Percentiles rank a stretch among this genome's conserved stretches.
Evolutionary conservation across 2,797 vertebrate species (phyloP).

Genomic region (Chelidonichthys spinosus): DNA sequence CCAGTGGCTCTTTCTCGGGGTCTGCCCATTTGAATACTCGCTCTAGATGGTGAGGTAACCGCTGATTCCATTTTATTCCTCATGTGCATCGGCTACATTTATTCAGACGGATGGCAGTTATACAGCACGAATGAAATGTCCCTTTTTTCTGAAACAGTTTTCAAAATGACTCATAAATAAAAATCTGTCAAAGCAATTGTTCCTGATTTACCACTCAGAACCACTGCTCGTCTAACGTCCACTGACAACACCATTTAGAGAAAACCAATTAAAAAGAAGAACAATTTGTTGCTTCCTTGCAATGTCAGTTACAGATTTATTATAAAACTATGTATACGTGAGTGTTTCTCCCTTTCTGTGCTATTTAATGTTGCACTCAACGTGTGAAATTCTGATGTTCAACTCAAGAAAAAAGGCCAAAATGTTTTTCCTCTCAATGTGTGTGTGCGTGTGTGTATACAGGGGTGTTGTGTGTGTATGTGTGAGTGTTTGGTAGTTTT

Average conservation of each 20-base stretch:
- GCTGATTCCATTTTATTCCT: constrained; percentile 17
- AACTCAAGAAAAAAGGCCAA: constrained; percentile 14
- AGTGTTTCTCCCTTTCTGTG: not conserved
- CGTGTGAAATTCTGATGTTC: constrained; percentile 16
- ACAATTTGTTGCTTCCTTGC: not conserved
- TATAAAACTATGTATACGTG: not conserved
- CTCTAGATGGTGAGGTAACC: constrained; percentile 51
- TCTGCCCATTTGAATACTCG: constrained; percentile 58
- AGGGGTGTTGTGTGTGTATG: constrained; percentile 1
- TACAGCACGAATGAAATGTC: not conserved
- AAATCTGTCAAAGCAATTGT: constrained; percentile 60
- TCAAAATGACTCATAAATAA: not conserved
- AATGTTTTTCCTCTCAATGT: constrained; percentile 3
- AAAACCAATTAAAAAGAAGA: constrained; percentile 10
- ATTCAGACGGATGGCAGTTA: constrained; percentile 4
- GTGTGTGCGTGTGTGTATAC: not conserved
- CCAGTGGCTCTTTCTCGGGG: constrained; percentile 52
- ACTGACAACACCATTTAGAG: constrained; percentile 18
- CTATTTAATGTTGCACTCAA: not conserved
- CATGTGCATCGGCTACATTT: constrained; percentile 21
- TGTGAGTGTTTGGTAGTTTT: constrained; percentile 25
- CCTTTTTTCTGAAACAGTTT: constrained; percentile 33
- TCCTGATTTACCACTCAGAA: constrained; percentile 48
- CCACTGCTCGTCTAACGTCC: constrained; percentile 5
- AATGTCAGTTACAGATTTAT: constrained; percentile 10